These are phyloP conservation scores for Drosophila peninsularis DNA, from an alignment of 2,888 invertebrate genomes.

Conservation along the genomic window DNA sequence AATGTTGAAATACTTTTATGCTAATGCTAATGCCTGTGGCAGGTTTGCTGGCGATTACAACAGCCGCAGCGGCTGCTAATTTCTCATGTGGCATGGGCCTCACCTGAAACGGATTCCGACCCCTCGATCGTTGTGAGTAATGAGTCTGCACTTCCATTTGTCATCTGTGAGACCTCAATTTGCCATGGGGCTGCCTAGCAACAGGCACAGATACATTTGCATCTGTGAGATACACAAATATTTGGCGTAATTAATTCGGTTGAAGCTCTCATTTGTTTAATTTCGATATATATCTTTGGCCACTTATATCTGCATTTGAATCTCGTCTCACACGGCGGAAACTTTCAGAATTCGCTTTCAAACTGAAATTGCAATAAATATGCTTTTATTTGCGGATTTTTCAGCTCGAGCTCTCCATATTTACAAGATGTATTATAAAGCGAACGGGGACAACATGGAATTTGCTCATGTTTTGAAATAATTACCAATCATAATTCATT, in stretches of 20 bases:
- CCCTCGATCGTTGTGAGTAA: neutral
- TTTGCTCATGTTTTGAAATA: neutral
- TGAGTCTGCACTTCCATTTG: neutral
- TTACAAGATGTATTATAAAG: neutral
- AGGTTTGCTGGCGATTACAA: conserved; percentile 42
- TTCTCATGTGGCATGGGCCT: conserved; percentile 17
- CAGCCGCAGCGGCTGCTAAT: conserved; percentile 30
- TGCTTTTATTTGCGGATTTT: neutral
- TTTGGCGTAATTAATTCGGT: neutral
- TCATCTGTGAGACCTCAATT: neutral
- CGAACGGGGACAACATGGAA: neutral
- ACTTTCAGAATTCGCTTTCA: conserved; percentile 10
- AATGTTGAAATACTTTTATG: conserved; percentile 57
- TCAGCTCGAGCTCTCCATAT: neutral
- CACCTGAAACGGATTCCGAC: neutral
- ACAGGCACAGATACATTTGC: conserved; percentile 14
- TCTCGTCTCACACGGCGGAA: neutral
- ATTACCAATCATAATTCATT: neutral
- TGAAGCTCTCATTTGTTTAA: conserved; percentile 4
- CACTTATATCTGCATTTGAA: neutral
- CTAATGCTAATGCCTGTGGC: conserved; percentile 51
- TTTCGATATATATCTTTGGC: conserved; percentile 1
- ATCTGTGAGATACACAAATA: neutral
- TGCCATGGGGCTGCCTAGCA: neutral
- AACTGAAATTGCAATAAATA: conserved; percentile 2